phyloP scores from a whole-genome alignment of 2,797 vertebrate genomes.

The Thalassophryne amazonica region DNA sequence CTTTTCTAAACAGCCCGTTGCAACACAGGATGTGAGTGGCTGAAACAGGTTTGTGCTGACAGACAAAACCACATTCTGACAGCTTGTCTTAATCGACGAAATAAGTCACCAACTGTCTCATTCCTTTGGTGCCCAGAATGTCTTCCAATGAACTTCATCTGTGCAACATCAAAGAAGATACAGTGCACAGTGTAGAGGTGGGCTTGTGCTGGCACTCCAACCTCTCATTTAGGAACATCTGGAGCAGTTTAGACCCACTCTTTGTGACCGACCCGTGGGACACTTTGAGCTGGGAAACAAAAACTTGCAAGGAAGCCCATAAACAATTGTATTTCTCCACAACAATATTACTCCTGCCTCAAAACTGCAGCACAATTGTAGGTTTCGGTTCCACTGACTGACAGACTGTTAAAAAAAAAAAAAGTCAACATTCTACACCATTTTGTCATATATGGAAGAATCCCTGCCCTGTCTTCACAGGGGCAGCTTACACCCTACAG shows the following conservation, averaged over 20 bases:
- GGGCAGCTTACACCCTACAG: too few species aligned
- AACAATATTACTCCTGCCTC: slow-evolving; percentile 7
- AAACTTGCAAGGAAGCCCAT: slow-evolving; percentile 50
- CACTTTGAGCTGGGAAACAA: slow-evolving; percentile 66
- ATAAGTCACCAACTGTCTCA: slow-evolving; percentile 54
- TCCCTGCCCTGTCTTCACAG: too few species aligned
- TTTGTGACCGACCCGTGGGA: slow-evolving; percentile 63
- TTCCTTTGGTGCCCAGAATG: slow-evolving; percentile 25
- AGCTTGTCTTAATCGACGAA: slow-evolving; percentile 39
- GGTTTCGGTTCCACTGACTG: slow-evolving; percentile 8
- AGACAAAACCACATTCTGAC: slow-evolving; percentile 52
- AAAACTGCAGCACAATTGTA: slow-evolving; percentile 14
- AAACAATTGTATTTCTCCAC: slow-evolving; percentile 44
- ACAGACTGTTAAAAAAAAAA: neutral
- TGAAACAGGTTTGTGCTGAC: slow-evolving; percentile 45
- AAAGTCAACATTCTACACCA: neutral
- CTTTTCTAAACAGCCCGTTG: slow-evolving; percentile 52
- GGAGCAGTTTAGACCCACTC: slow-evolving; percentile 70
- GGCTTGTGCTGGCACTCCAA: slow-evolving; percentile 64
- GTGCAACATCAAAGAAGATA: slow-evolving; percentile 69
- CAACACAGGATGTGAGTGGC: slow-evolving; percentile 50
- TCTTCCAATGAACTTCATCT: slow-evolving; percentile 39
- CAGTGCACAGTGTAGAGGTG: slow-evolving; percentile 54
- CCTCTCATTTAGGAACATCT: slow-evolving; percentile 77
- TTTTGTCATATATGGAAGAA: slow-evolving; percentile 10